Percentiles rank a stretch among this genome's conserved stretches.
These are phyloP conservation scores for Malachius bipustulatus DNA, from an alignment of 2,888 invertebrate genomes.

Conservation along the genomic window DNA sequence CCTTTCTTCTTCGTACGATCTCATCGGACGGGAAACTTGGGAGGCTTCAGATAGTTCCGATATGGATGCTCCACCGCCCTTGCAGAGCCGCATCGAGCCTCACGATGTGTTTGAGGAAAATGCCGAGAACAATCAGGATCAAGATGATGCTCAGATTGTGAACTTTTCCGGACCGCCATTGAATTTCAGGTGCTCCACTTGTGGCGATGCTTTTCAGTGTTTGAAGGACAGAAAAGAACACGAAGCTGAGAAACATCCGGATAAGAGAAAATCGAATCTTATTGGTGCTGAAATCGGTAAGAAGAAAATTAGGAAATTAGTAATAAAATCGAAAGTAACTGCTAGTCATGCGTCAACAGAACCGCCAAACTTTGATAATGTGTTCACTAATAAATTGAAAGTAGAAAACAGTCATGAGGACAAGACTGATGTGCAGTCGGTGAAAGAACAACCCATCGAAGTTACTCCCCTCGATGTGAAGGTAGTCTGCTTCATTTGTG, in stretches of 20 bases:
- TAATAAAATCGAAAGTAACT: constrained; percentile 28
- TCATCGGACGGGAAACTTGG: constrained; percentile 58
- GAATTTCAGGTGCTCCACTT: constrained; percentile 46
- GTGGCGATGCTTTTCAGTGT: constrained; percentile 46
- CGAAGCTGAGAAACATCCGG: constrained; percentile 43
- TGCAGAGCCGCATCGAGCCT: constrained; percentile 9
- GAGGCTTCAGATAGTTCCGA: constrained; percentile 56
- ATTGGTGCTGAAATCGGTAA: constrained; percentile 27
- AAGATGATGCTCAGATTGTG: constrained; percentile 28
- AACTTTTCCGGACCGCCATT: constrained; percentile 34
- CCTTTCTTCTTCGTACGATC: constrained; percentile 46
- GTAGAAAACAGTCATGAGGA: constrained; percentile 21
- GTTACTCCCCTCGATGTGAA: constrained; percentile 18
- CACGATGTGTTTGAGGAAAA: constrained; percentile 6
- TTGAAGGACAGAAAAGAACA: constrained; percentile 54
- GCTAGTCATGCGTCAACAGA: constrained; percentile 27
- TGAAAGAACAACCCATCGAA: constrained; percentile 16
- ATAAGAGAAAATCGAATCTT: constrained; percentile 28
- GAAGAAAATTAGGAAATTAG: constrained; percentile 30
- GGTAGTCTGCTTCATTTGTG: constrained; percentile 28
- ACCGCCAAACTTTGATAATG: constrained; percentile 35
- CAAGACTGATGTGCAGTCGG: constrained; percentile 28
- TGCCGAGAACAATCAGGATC: constrained; percentile 7
- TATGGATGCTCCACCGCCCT: constrained; percentile 23
- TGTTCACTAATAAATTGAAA: constrained; percentile 32